Conservation (phyloP, 2,888 invertebrate species). For the Vesta saturnalis region DNA sequence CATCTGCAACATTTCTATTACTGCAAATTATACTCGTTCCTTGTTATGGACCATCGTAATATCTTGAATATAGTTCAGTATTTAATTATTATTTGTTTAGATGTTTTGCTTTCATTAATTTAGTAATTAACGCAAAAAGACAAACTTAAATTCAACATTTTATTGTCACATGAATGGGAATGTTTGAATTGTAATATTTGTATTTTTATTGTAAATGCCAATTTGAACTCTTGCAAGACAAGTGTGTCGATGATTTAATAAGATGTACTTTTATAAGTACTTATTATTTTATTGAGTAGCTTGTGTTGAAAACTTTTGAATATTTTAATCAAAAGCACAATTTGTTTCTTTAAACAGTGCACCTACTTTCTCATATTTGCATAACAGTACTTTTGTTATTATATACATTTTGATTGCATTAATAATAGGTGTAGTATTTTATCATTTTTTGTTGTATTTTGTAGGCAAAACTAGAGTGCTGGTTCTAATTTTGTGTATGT, state of each 20-base stretch:
- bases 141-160: neutral
- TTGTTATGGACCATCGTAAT: neutral
- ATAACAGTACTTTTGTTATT: too few species aligned
- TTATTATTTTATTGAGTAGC: neutral
- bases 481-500: slow-evolving; percentile 24
- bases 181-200: too few species aligned
- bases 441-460: too few species aligned
- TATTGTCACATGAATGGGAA: neutral
- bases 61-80: slow-evolving; percentile 6
- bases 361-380: too few species aligned
- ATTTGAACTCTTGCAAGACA: neutral
- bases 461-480: neutral
- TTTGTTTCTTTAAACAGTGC: too few species aligned
- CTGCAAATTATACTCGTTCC: neutral
- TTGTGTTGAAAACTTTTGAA: too few species aligned
- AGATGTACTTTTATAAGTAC: neutral
- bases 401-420: too few species aligned
- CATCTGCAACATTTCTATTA: neutral
- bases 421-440: too few species aligned
- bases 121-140: neutral
- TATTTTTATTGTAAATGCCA: neutral
- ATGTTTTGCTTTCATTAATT: slow-evolving; percentile 9
- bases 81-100: slow-evolving; percentile 27
- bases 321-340: too few species aligned
- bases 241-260: neutral